These are phyloP conservation scores for Allacma fusca DNA, from an alignment of 2,888 invertebrate genomes.

Conservation along the genomic window DNA sequence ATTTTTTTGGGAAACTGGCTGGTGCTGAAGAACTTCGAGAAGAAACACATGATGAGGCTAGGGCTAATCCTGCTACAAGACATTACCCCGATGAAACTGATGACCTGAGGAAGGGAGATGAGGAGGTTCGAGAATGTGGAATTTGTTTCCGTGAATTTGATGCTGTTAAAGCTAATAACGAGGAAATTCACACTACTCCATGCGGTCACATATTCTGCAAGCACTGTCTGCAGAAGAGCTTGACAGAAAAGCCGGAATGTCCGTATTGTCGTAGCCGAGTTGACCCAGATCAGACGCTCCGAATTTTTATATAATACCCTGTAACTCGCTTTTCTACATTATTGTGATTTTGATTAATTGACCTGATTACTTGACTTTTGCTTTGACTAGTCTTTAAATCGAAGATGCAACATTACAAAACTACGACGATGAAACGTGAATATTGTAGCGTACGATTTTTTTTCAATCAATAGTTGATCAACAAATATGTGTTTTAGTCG, in stretches of 20 bases:
- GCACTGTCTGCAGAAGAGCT: constrained; percentile 76
- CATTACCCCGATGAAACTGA: not conserved
- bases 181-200: constrained; percentile 73
- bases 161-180: constrained; percentile 66
- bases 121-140: constrained; percentile 43
- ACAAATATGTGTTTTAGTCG: too few relatives aligned
- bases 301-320: constrained; percentile 43
- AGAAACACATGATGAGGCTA: not conserved
- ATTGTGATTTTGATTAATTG: too few relatives aligned
- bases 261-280: constrained; percentile 75
- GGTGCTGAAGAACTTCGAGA: constrained; percentile 27
- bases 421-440: too few relatives aligned
- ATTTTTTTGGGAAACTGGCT: constrained; percentile 29
- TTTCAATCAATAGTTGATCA: too few relatives aligned
- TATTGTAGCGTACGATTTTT: too few relatives aligned
- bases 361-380: too few relatives aligned
- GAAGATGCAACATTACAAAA: too few relatives aligned
- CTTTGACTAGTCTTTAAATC: too few relatives aligned
- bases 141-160: constrained; percentile 49
- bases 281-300: constrained; percentile 64
- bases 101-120: not conserved
- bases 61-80: not conserved
- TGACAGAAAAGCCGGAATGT: constrained; percentile 72
- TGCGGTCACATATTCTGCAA: constrained; percentile 89
- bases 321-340: too few relatives aligned